These are phyloP conservation scores for Dendropsophus ebraccatus DNA, from an alignment of 2,113 vertebrate genomes.

Conservation along the genomic window DNA sequence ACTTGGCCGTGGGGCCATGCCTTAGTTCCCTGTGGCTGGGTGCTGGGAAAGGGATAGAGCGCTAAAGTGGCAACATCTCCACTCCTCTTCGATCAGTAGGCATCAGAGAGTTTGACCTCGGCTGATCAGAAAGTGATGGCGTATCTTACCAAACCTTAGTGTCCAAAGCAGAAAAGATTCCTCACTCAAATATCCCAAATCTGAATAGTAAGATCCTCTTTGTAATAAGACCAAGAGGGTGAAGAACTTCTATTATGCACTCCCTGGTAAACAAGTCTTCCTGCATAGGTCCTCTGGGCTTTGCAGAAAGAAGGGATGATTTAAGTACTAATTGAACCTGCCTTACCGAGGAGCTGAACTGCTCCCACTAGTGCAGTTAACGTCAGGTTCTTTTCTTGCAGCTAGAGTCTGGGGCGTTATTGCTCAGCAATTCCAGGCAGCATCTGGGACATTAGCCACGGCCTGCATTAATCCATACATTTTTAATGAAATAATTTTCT, in stretches of 20 bases:
- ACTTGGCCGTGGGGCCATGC: no score
- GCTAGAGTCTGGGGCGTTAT: constrained; percentile 6
- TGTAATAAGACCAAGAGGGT: neutral
- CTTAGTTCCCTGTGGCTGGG: no score
- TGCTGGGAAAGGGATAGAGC: no score
- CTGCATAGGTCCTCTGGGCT: neutral
- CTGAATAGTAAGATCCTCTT: neutral
- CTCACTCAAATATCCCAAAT: neutral
- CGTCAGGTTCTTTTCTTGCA: neutral
- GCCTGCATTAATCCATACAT: constrained; percentile 41
- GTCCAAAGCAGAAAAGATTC: neutral
- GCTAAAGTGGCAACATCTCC: no score
- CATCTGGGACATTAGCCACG: constrained; percentile 44
- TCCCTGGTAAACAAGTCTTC: neutral
- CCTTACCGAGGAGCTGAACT: constrained; percentile 30
- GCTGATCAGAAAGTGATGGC: no score
- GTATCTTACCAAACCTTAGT: no score
- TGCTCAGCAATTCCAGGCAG: constrained; percentile 22
- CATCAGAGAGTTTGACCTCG: no score
- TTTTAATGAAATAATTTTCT: constrained; percentile 57
- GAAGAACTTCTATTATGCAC: constrained; percentile 15
- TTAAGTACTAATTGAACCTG: constrained; percentile 36
- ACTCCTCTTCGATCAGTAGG: no score
- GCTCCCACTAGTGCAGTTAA: constrained; percentile 54
- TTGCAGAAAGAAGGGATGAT: constrained; percentile 25